phyloP scores from a whole-genome alignment of 2,797 vertebrate species.

The Antrozous pallidus region DNA sequence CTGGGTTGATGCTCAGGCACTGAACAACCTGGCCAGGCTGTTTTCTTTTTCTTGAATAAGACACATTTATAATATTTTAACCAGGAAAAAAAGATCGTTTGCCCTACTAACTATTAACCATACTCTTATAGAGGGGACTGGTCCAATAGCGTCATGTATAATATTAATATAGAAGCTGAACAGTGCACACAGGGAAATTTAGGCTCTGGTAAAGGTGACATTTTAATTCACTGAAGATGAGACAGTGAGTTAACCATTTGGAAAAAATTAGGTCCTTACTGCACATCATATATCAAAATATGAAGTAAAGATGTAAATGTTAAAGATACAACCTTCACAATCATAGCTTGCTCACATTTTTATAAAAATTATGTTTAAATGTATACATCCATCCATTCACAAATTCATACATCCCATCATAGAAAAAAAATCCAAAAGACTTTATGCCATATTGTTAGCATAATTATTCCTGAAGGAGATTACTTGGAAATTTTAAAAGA shows the following conservation, averaged over 20 bases:
- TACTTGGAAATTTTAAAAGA: too few species aligned
- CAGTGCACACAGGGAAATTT: not conserved
- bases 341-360: not conserved
- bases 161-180: not conserved
- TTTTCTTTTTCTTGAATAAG: constrained; percentile 23
- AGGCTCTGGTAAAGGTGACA: not conserved
- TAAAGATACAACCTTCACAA: not conserved
- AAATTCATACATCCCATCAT: not conserved
- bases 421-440: not conserved
- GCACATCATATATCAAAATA: not conserved
- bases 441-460: not conserved
- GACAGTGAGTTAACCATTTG: not conserved
- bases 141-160: not conserved
- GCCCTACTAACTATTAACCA: not conserved
- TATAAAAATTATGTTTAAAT: not conserved
- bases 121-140: not conserved
- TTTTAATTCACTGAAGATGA: not conserved
- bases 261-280: not conserved
- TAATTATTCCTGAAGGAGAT: not conserved
- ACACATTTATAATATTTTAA: constrained; percentile 22
- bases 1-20: too few species aligned
- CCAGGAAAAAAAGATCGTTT: not conserved
- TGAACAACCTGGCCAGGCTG: too few species aligned
- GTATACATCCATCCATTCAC: not conserved
- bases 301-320: not conserved